Evolutionary conservation across 2,888 invertebrate species (phyloP), one percentile per base, ranked within the genome.

Genomic region (Eubasilissa splendida): DNA sequence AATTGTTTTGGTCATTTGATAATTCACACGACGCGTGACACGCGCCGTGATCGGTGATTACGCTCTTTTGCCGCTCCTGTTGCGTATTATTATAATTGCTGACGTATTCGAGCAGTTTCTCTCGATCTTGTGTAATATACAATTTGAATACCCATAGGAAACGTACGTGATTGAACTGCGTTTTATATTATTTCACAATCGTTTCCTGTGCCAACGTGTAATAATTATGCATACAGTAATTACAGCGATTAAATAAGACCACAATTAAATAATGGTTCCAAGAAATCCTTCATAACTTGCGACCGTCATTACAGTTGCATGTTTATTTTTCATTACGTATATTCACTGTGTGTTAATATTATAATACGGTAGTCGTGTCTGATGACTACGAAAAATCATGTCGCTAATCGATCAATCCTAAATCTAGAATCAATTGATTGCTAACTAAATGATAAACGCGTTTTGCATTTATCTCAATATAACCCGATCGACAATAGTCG

Each of bases 61-160:
- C 4, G 63, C 12, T 33, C 31, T 42, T 31, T 33, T 31, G 33
- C 42, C 11, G 42, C 63, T 63, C 63, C 33, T 12, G 12, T 63
- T 33, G 42, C 33, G 42, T 12, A 63, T 66, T 50, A 52, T 68
- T 68, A 68, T 14, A 52, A 68, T 68, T 68, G 68, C 68, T 53
- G 70, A 10, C 70, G 53, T 53, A 70, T 12, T 70, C 12, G 12
- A 42, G 31, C 31, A 42, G 14, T 70, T 31, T 54, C 52, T 22
- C 53, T 70, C 14, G 53, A n/a, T 52, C 53, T 70, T 70, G 53
- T 22, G 53, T 70, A 70, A 70, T 53, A 22, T 63, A 53, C 31
- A 70, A 70, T 70, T 70, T 52, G 70, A 70, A 70, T 70, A 52
- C 53, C 22, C 52, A n/a, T 53, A 70, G 70, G 70, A 70, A 70